Base-by-base conservation (phyloP, 1,140 invertebrate species). In the Xylocopa sonorina region DNA sequence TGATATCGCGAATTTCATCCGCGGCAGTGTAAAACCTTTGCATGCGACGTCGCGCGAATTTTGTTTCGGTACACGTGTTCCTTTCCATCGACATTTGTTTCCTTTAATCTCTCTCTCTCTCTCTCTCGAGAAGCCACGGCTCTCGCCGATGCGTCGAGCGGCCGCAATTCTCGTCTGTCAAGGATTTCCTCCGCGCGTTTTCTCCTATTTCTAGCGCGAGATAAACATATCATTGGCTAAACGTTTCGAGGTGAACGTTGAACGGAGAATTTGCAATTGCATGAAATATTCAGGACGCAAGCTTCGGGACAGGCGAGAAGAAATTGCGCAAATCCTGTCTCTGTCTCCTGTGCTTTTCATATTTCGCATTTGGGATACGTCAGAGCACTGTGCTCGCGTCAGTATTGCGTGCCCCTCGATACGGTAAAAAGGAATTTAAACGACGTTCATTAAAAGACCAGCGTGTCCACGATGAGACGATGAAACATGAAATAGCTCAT, bases 231-330 rank as follows among this genome's bases (percentile, higher is more conserved):
- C 10, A 12, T 53, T 2, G 27, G 21, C 27, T 48, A 14, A 34
- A 32, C n/a, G 27, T 48, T 43, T 24, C 21, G 21, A 48, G 21
- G 34, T 24, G 69, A 71, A 18, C 41, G 34, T 60, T 6, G 55
- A 3, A 60, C 9, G 18, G 29, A 10, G 41, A 60, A 32, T 48
- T 38, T n/a, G 29, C 41, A 21, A 3, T 32, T 14, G 34, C 16
- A 72, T 58, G 41, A 60, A 48, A 72, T 71, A 58, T 60, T 60
- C 55, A 34, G 27, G 24, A 27, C 48, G n/a, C 29, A 0, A 60
- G n/a, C 29, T 48, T 48, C 14, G 41, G 12, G 48, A 29, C 14
- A 16, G 41, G 10, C 29, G n/a, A 66, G 60, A 55, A 58, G 68
- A 55, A 60, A 48, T 60, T 32, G 41, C 29, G 18, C 16, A 34